phyloP scores from a whole-genome alignment of 2,113 vertebrate genomes.

The Embiotoca jacksoni region DNA sequence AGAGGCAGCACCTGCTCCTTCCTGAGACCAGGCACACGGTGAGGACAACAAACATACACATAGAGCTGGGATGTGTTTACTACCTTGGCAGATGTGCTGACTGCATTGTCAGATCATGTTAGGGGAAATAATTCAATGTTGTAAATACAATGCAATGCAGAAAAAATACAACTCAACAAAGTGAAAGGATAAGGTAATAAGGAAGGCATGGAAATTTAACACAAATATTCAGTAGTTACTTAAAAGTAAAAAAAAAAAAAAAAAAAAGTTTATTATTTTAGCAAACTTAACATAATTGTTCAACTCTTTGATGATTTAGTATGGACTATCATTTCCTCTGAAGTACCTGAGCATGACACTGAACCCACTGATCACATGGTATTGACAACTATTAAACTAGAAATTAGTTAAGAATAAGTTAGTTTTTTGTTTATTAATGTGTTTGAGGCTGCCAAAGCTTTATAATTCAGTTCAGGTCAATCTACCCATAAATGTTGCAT shows the following conservation, averaged over 20 bases:
- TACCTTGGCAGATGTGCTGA: slow-evolving; percentile 10
- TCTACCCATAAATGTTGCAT: background rate
- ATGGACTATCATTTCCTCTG: background rate
- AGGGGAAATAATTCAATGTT: background rate
- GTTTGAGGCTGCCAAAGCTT: background rate
- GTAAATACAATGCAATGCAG: background rate
- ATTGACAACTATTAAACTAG: too few relatives aligned
- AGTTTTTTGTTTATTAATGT: background rate
- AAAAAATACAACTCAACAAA: background rate
- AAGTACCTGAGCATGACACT: background rate
- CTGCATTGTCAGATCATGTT: background rate
- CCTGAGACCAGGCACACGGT: slow-evolving; percentile 92
- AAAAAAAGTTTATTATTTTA: too few relatives aligned
- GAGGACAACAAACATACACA: slow-evolving; percentile 38
- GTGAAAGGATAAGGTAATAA: background rate
- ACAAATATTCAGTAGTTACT: too few relatives aligned
- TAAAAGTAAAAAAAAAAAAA: too few relatives aligned
- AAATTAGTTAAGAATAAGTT: background rate
- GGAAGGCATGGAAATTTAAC: background rate
- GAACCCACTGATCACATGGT: background rate
- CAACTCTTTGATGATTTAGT: too few relatives aligned
- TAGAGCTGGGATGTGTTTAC: background rate
- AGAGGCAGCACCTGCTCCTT: slow-evolving; percentile 92
- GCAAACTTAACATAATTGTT: too few relatives aligned
- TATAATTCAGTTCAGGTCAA: background rate